A percentile compares a stretch with the other conserved stretches of the same genome.
Evolutionary conservation across 1,140 invertebrate genomes (phyloP).

Genomic region (Pseudomyrmex sp.): DNA sequence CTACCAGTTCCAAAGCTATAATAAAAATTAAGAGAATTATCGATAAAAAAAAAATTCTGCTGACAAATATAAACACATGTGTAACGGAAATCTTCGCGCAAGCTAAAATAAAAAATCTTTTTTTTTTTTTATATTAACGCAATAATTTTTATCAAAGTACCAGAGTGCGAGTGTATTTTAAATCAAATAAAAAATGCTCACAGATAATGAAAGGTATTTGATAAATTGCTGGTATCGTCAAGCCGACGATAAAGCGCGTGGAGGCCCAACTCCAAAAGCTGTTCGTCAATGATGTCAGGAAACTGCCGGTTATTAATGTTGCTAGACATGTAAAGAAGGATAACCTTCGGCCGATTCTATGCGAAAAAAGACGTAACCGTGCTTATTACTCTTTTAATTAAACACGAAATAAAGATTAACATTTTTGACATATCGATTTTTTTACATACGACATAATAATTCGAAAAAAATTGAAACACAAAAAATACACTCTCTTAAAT

Average conservation of each 20-base stretch:
- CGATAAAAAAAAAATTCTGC: not conserved
- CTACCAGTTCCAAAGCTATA: slow-evolving; percentile 95
- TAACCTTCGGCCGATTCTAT: slow-evolving; percentile 91
- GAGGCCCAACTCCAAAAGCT: slow-evolving; percentile 93
- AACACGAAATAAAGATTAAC: too few relatives aligned
- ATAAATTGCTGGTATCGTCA: slow-evolving; percentile 96
- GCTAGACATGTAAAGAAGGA: slow-evolving; percentile 94
- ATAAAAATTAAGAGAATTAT: slow-evolving; percentile 75
- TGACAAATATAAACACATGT: not conserved
- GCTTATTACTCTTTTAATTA: not conserved
- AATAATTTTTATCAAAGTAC: not conserved
- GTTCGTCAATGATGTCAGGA: slow-evolving; percentile 90
- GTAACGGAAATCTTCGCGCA: too few relatives aligned
- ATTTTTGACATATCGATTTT: not conserved
- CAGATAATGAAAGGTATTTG: slow-evolving; percentile 98
- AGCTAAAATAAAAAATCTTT: not conserved
- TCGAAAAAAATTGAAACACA: not conserved
- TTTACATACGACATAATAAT: not conserved
- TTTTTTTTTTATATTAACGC: not conserved
- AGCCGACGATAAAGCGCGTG: slow-evolving; percentile 91
- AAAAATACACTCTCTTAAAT: not conserved
- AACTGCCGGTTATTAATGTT: slow-evolving; percentile 91
- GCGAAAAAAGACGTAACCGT: slow-evolving; percentile 26
- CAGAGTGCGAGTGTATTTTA: not conserved
- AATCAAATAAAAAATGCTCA: slow-evolving; percentile 84